Evolutionary conservation across 2,888 invertebrate species (phyloP), one percentile per base, ranked within the genome.

Genomic region (Agrypnus murinus): DNA sequence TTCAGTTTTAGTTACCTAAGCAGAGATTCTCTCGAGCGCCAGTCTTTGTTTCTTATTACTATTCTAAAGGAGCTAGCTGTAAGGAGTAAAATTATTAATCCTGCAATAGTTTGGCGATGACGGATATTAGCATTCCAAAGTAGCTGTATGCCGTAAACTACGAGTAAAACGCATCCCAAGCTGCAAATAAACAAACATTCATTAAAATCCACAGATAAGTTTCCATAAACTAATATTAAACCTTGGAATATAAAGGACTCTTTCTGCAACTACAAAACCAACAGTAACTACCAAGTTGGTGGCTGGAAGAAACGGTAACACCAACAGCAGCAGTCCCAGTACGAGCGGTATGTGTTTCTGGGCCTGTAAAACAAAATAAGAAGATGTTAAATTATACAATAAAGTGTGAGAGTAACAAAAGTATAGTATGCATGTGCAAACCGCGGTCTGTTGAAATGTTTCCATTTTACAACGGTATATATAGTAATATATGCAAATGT

Each of bases 201-300:
- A 9, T 25, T 32, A 34, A n/a, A 46, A 57, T 32, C 5, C 19
- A 46, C 14, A n/a, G n/a, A n/a, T 12, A 25, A 63, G 25, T 45
- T 43, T 58, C 9, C 12, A 19, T n/a, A 3, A 38, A 14, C 45
- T 34, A 12, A 50, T 14, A 32, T 50, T 17, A 50, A 43, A 93
- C 93, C 92, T 94, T 59, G 96, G 95, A 81, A 96, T 94, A 86
- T 96, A 96, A 10, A 96, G 89, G 34, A 96, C 93, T 76, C 96
- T 88, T 84, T 97, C 96, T 0, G 96, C 96, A 0, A 96, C 90
- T 6, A 94, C 94, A 81, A 94, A 94, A 32, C 94, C 94, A 2
- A 94, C 94, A 0, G 93, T 93, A 76, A 94, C 91, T 69, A 94
- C 87, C 40, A 95, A 84, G 84, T 96, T 96, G 69, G 95, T 93